Evolutionary conservation across 2,888 invertebrate species (phyloP).

Genomic region (Lampropteryx suffumata): DNA sequence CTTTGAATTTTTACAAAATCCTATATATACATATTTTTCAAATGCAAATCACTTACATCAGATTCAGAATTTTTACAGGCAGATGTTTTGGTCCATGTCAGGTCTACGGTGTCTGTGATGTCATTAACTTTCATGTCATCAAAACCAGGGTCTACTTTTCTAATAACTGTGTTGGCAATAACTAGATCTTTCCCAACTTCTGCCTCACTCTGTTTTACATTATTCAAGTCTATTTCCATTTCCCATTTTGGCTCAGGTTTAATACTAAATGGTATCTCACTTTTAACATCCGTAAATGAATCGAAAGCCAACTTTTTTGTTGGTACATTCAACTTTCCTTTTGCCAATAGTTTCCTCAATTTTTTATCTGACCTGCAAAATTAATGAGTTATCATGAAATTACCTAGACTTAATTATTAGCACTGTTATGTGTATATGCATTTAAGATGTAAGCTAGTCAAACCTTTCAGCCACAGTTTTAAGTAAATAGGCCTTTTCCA

Average conservation of each 20-base stretch:
- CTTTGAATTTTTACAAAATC: too few species aligned
- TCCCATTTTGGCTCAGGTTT: slow-evolving; percentile 76
- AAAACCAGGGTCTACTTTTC: slow-evolving; percentile 65
- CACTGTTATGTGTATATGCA: too few species aligned
- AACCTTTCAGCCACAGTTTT: slow-evolving; percentile 78
- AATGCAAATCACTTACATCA: slow-evolving; percentile 67
- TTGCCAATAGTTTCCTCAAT: slow-evolving; percentile 59
- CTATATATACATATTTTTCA: too few species aligned
- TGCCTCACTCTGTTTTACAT: slow-evolving; percentile 51
- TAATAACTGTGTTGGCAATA: slow-evolving; percentile 74
- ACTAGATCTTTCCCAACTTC: slow-evolving; percentile 69
- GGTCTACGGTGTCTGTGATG: slow-evolving; percentile 47
- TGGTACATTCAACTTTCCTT: slow-evolving; percentile 50
- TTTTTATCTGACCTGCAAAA: slow-evolving; percentile 64
- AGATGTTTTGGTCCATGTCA: slow-evolving; percentile 58
- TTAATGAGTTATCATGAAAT: background rate
- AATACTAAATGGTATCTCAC: slow-evolving; percentile 69
- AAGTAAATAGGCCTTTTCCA: slow-evolving; percentile 74
- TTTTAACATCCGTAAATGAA: slow-evolving; percentile 75
- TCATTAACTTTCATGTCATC: slow-evolving; percentile 38
- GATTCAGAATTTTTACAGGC: slow-evolving; percentile 39
- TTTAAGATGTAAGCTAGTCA: background rate
- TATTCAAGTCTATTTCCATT: slow-evolving; percentile 66
- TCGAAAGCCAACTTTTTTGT: slow-evolving; percentile 77
- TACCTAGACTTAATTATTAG: too few species aligned